phyloP scores from a whole-genome alignment of 2,113 vertebrate genomes.

The Phaethornis superciliosus region DNA sequence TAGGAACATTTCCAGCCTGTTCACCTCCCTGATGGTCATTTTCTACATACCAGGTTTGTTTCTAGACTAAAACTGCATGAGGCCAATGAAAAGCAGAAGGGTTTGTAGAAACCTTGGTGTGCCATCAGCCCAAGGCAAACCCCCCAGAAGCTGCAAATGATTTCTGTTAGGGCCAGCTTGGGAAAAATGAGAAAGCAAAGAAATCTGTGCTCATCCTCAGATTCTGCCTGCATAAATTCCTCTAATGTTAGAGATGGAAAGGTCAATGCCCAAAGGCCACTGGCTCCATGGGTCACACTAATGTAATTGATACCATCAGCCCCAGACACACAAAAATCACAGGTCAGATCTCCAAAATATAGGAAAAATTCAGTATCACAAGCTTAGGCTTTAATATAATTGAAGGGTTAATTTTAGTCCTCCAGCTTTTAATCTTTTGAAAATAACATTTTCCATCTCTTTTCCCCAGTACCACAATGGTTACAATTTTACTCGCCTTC shows the following conservation, averaged over 20 bases:
- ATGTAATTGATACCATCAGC: conserved; percentile 25
- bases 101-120: not conserved
- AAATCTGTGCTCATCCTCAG: not conserved
- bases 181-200: not conserved
- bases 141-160: not conserved
- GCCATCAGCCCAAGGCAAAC: not conserved
- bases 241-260: not conserved
- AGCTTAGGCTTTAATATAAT: conserved; percentile 30
- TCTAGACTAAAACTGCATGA: not conserved
- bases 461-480: not conserved
- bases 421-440: conserved; percentile 16
- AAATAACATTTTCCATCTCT: conserved; percentile 4
- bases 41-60: rapidly evolving
- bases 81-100: not conserved
- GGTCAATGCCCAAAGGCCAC: conserved; percentile 11
- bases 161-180: not conserved
- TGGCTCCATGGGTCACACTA: not conserved
- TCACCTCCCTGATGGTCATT: not conserved
- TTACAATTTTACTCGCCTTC: not conserved
- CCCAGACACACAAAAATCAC: not conserved
- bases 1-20: not conserved
- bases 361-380: conserved; percentile 15
- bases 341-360: conserved; percentile 12
- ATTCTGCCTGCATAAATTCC: not conserved
- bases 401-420: conserved; percentile 45